Conservation (phyloP, 1,140 invertebrate species). For the Lepidostoma basale region DNA sequence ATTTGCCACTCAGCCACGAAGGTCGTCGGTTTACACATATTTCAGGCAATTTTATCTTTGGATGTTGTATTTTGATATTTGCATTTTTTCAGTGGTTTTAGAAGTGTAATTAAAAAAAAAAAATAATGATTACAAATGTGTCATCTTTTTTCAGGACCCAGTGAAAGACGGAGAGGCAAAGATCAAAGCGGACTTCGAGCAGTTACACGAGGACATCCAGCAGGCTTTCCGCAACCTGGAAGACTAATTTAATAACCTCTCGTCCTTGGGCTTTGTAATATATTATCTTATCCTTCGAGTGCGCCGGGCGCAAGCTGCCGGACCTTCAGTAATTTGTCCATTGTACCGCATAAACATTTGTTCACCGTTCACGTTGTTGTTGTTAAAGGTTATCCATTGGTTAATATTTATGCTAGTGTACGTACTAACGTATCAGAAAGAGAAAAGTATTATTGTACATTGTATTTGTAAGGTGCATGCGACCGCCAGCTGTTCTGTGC, state of each 20-base stretch:
- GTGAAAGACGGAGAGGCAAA: constrained; percentile 97
- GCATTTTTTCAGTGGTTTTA: no score
- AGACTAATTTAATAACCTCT: constrained; percentile 74
- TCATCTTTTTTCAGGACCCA: constrained; percentile 76
- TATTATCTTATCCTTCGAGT: constrained; percentile 33
- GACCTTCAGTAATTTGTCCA: constrained; percentile 6
- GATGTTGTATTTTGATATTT: no score
- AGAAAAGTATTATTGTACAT: constrained; percentile 43
- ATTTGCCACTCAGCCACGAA: no score
- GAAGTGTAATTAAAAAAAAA: not conserved
- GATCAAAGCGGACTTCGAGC: constrained; percentile 96
- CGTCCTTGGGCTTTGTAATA: constrained; percentile 33
- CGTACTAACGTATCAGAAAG: constrained; percentile 34
- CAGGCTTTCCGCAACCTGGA: constrained; percentile 98
- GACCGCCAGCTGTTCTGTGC: constrained; percentile 4
- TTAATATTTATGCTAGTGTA: constrained; percentile 44
- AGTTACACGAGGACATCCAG: constrained; percentile 93
- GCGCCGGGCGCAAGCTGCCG: constrained; percentile 17
- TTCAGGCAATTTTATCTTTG: no score
- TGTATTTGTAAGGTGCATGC: constrained; percentile 29
- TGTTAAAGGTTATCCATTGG: constrained; percentile 38
- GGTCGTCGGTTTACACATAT: no score
- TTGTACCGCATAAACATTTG: constrained; percentile 21
- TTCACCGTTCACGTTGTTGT: constrained; percentile 41
- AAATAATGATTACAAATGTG: not conserved